These are phyloP conservation scores for Petroica traversi DNA, from an alignment of 2,113 vertebrate genomes.

Conservation along the genomic window DNA sequence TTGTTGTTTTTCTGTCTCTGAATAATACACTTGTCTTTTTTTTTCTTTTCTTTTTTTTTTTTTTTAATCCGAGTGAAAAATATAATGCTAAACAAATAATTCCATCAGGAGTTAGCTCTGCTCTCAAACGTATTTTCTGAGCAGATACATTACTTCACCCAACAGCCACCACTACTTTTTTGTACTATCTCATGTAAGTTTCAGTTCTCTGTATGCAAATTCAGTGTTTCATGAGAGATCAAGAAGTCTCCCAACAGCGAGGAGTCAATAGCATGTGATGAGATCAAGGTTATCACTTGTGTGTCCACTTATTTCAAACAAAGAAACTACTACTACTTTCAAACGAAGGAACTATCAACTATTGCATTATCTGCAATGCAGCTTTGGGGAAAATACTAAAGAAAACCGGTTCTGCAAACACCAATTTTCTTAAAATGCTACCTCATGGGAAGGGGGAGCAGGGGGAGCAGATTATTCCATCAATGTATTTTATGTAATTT, in stretches of 20 bases:
- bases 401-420: not conserved
- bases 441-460: rapidly evolving
- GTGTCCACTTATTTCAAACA: not conserved
- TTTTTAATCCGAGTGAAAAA: not conserved
- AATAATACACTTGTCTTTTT: not conserved
- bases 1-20: not conserved
- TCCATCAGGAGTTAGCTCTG: not conserved
- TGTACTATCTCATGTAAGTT: not conserved
- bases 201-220: not conserved
- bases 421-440: not conserved
- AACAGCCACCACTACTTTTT: not conserved
- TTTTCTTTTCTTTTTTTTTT: not conserved
- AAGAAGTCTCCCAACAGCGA: not conserved
- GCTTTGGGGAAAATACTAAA: not conserved
- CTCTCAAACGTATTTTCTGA: not conserved
- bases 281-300: not conserved
- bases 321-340: not conserved
- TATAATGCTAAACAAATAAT: not conserved
- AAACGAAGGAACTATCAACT: not conserved
- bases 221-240: not conserved
- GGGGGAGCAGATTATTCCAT: rapidly evolving
- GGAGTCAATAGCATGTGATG: not conserved
- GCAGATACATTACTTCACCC: not conserved
- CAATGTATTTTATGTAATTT: not conserved
- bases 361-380: not conserved